These are phyloP conservation scores for Vidua macroura DNA, from an alignment of 2,113 vertebrate genomes.

Conservation along the genomic window DNA sequence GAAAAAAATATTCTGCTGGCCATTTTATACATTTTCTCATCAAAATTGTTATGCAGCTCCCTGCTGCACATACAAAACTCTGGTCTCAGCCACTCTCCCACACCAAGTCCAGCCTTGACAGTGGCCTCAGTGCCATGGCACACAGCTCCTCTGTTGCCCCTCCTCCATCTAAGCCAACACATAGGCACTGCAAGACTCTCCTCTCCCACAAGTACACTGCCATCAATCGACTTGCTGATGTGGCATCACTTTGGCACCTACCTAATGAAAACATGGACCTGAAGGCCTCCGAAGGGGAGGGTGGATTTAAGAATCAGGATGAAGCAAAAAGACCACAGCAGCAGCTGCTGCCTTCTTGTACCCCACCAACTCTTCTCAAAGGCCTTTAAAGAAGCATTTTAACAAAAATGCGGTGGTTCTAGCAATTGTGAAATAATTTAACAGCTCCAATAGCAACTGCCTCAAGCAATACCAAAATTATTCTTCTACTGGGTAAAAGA, in stretches of 20 bases:
- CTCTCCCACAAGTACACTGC: background rate
- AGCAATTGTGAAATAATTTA: background rate
- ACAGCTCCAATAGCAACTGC: background rate
- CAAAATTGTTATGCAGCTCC: background rate
- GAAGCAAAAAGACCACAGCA: background rate
- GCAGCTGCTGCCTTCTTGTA: background rate
- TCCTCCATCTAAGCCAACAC: background rate
- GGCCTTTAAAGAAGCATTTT: background rate
- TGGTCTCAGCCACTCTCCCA: background rate
- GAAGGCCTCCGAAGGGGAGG: background rate
- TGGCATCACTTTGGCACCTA: background rate
- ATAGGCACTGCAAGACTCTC: background rate
- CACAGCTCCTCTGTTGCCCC: rapidly evolving
- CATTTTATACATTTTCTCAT: background rate
- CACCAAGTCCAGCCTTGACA: background rate
- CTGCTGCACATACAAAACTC: background rate
- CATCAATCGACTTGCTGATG: rapidly evolving
- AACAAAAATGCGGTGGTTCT: background rate
- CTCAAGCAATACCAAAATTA: background rate
- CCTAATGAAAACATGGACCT: background rate
- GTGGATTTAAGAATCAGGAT: background rate
- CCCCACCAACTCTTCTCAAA: background rate
- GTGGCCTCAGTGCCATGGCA: background rate
- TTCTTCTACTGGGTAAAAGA: background rate
- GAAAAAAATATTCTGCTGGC: background rate